These are phyloP conservation scores for Hozukius guyotensis DNA, from an alignment of 2,797 vertebrate genomes.

Conservation along the genomic window DNA sequence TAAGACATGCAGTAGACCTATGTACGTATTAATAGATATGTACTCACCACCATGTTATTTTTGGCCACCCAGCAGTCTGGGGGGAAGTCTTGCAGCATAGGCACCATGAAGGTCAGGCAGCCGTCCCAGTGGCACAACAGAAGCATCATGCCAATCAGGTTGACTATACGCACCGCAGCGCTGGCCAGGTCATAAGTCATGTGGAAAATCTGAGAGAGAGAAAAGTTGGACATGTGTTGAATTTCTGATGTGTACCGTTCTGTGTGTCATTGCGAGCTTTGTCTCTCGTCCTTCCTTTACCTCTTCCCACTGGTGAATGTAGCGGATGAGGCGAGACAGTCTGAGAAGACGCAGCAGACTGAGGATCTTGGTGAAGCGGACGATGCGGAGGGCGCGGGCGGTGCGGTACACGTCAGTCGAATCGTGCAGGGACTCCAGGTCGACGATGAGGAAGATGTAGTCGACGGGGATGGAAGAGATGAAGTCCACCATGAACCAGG, in stretches of 20 bases:
- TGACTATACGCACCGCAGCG: slow-evolving; percentile 92
- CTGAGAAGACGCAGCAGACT: slow-evolving; percentile 92
- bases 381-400: slow-evolving; percentile 92
- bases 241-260: neutral
- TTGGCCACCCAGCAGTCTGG: slow-evolving; percentile 94
- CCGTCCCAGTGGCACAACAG: slow-evolving; percentile 96
- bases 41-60: slow-evolving; percentile 95
- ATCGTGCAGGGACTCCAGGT: slow-evolving; percentile 89
- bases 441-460: slow-evolving; percentile 95
- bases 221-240: neutral
- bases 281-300: slow-evolving; percentile 67
- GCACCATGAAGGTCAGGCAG: slow-evolving; percentile 95
- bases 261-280: neutral
- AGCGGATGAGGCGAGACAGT: slow-evolving; percentile 94
- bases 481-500: slow-evolving; percentile 96
- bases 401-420: slow-evolving; percentile 97
- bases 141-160: slow-evolving; percentile 97
- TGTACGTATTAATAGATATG: neutral
- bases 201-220: slow-evolving; percentile 89
- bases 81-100: slow-evolving; percentile 97
- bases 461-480: slow-evolving; percentile 97
- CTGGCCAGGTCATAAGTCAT: slow-evolving; percentile 97
- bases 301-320: slow-evolving; percentile 98
- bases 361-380: slow-evolving; percentile 97
- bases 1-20: neutral